Evolutionary conservation across 2,797 vertebrate genomes (phyloP).

Genomic region (Lophotriccus pileatus): DNA sequence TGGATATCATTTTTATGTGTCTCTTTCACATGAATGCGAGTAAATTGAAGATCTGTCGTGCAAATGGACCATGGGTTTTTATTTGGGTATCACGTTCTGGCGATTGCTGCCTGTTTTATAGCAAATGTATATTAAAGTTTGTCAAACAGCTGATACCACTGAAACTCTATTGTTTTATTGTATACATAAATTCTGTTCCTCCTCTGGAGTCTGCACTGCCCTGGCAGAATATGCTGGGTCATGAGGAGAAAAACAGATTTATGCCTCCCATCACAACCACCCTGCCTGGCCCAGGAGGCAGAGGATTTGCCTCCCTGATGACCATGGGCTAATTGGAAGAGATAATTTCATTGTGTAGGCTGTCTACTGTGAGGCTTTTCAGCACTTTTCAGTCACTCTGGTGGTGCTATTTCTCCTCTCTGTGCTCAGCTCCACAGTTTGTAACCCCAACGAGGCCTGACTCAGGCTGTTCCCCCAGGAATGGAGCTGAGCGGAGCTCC

Average conservation of each 20-base stretch:
- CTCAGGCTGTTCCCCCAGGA: background rate
- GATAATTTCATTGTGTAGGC: background rate
- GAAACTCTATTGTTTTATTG: conserved; percentile 5
- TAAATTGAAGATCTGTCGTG: conserved; percentile 60
- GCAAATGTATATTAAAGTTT: conserved; percentile 39
- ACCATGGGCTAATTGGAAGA: background rate
- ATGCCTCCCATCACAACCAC: conserved; percentile 19
- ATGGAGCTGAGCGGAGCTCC: background rate
- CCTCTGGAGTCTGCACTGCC: background rate
- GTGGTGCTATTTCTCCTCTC: background rate
- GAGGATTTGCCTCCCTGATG: background rate
- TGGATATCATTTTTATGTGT: conserved; percentile 70
- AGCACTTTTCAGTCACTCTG: background rate
- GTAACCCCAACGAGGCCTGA: background rate
- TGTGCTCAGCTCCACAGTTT: background rate
- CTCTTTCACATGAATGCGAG: conserved; percentile 34
- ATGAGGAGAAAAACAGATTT: conserved; percentile 14
- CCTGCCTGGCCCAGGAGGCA: background rate
- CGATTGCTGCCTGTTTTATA: conserved; percentile 46
- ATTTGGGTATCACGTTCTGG: conserved; percentile 52
- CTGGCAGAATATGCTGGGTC: conserved; percentile 26
- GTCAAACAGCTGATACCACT: conserved; percentile 51
- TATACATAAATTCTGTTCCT: conserved; percentile 25
- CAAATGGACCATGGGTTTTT: conserved; percentile 50
- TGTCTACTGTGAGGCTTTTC: background rate